Base-by-base conservation (phyloP, 2,113 vertebrate genomes). In the Trogon melanurus region DNA sequence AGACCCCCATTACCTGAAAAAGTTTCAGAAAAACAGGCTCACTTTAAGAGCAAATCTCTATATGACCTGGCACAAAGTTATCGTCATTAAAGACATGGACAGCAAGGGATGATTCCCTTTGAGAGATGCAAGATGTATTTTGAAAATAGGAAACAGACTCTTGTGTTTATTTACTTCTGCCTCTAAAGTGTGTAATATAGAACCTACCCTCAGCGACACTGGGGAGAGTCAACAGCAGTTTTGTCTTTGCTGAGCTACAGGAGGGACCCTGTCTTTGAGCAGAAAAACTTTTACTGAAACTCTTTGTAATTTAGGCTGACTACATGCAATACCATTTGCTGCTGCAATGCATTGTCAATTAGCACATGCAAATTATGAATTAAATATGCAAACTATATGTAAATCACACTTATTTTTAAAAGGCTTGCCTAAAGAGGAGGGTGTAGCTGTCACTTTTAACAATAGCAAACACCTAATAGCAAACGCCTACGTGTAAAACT, bases 391-490 rank as follows among this genome's bases (percentile, higher is more conserved):
- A 88, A 84, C 9, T 22, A 56, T 5, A 95, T 92, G 93, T 16
- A 95, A 91, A 95, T 91, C 88, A 81, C 89, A 64, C 53, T 67
- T 95, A 88, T 86, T 96, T 97, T 95, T 92, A 87, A 92, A 95
- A 92, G 69, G 48, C 48, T 95, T 79, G 83, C 83, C 80, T 93
- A 87, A 92, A 92, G 86, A 96, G 70, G 48, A 80, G 94, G 93
- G 73, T 92, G 89, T 95, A 95, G 65, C 88, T 96, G 95, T 97
- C 96, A 97, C 86, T 84, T 95, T 95, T 79, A 96, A 97, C 95
- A 97, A 97, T 96, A 91, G 94, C 83, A 97, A 96, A 96, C 70
- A 95, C 95, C 91, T 93, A 94, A 84, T 71, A 93, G 95, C 94
- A 93, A 92, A 97, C 79, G 79, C 96, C 94, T 87, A 97, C 95